Conservation (phyloP, 2,888 invertebrate genomes). For the Callyntrura guangdongensis region DNA sequence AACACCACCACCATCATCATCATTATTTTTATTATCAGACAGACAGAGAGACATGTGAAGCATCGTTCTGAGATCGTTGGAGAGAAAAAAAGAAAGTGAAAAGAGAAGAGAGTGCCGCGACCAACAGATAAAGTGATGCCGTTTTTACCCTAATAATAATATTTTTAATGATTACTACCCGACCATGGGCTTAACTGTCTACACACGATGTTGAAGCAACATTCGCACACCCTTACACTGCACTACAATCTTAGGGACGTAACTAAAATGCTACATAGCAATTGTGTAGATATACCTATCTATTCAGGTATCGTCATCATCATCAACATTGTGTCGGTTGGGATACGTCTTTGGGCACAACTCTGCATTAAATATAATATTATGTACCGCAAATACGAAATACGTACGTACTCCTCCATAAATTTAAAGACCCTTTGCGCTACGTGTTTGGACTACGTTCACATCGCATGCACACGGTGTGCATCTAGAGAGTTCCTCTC, state of each 20-base stretch:
- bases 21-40: constrained; percentile 36
- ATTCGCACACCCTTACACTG: background rate
- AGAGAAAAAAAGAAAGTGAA: background rate
- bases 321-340: background rate
- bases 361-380: too few relatives aligned
- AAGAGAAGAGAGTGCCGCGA: constrained; percentile 23
- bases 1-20: constrained; percentile 30
- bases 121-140: constrained; percentile 21
- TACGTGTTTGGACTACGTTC: background rate
- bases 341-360: background rate
- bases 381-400: background rate
- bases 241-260: background rate
- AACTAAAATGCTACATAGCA: background rate
- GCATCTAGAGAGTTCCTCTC: background rate
- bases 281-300: too few relatives aligned
- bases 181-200: constrained; percentile 31
- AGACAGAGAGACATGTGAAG: constrained; percentile 15
- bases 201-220: background rate
- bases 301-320: constrained; percentile 3
- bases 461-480: background rate
- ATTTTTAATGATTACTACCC: constrained; percentile 57
- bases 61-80: constrained; percentile 16
- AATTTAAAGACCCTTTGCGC: background rate
- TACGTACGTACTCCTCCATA: background rate
- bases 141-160: constrained; percentile 61